Evolutionary conservation across 2,797 vertebrate genomes (phyloP), one percentile per base, ranked within the genome.

Genomic region (Vespertilio murinus): DNA sequence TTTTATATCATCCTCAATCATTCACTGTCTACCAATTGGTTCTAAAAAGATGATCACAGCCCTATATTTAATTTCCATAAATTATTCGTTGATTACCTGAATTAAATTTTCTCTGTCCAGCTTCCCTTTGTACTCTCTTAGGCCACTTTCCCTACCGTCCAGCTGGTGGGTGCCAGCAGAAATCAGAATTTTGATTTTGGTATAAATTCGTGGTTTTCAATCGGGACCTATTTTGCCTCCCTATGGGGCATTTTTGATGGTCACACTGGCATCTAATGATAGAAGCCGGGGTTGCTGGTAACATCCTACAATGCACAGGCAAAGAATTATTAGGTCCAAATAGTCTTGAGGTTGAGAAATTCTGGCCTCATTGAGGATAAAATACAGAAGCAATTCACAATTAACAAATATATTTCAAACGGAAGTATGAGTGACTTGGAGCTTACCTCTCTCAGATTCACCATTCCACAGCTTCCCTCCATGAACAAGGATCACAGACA

Each of bases 1-100:
- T 93, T 94, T 96, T 93, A 77, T 95, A 93, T 88, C 93, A 96
- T 77, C 74, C 74, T 88, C 91, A 56, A 47, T 94, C 95, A 90
- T 35, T 96, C 84, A 86, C 89, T 96, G 77, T 91, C 91, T 95
- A 82, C 81, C 77, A 83, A 33, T 18, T 79, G 69, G 33, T 74
- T 96, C 87, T 94, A 94, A 93, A 75, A 87, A 96, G 89, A 87
- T 85, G 52, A 49, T 87, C 88, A 28, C 28, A 82, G 38, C n/a
- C 40, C 70, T 86, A 40, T 75, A 70, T 96, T 95, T 93, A 94
- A 94, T 93, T 94, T 85, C 38, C 47, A 59, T 90, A 91, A 96
- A 94, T 94, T 87, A 90, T 54, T 94, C 87, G 75, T 94, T 89
- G 88, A 95, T 96, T 94, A 94, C 93, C 20, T 75, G 64, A 70